Base-by-base conservation (phyloP, 2,888 invertebrate genomes). In the Cheilosia vulpina region DNA sequence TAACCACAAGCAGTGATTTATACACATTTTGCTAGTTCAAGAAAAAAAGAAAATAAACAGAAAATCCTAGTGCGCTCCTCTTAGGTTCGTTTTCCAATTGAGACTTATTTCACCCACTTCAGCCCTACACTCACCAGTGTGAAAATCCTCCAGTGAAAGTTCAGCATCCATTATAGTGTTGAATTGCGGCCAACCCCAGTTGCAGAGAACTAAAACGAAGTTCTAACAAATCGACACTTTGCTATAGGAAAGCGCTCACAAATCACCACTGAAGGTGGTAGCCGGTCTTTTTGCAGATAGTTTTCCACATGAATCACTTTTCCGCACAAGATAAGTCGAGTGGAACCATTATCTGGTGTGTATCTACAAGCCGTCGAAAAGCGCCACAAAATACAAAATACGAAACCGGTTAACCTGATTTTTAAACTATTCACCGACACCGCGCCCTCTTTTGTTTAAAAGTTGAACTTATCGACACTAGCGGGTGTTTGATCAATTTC, bases 401-500 rank as follows among this genome's bases (percentile, higher is more conserved):
- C n/a, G 34, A 76, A 66, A 55, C 43, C 55, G 66, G 17, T 71
- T 75, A 75, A 73, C 79, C 69, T 68, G 52, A 66, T 55, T 55
- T 73, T 57, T 21, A 17, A 34, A 21, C 34, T 24, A 7, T n/a
- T n/a, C 66, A 65, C 27, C 24, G 13, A 58, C 41, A 15, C 34
- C 47, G 17, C 47, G 17, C 45, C 34, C 66, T 17, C 47, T 65
- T 38, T 31, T 58, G 58, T 60, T 55, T 62, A 11, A 75, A 62
- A 52, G 24, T 17, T 11, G 57, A 52, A 45, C 34, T 52, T 45
- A 65, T 71, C 38, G 24, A 65, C 45, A 55, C 43, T 21, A 15
- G 11, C 17, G 17, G 69, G 55, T 84, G 79, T 84, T 84, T 84
- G 79, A 84, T 84, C 83, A 84, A 84, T 84, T 84, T 63, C 38